Evolutionary conservation across 2,113 vertebrate species (phyloP).

Genomic region (Catharus bicknelli): DNA sequence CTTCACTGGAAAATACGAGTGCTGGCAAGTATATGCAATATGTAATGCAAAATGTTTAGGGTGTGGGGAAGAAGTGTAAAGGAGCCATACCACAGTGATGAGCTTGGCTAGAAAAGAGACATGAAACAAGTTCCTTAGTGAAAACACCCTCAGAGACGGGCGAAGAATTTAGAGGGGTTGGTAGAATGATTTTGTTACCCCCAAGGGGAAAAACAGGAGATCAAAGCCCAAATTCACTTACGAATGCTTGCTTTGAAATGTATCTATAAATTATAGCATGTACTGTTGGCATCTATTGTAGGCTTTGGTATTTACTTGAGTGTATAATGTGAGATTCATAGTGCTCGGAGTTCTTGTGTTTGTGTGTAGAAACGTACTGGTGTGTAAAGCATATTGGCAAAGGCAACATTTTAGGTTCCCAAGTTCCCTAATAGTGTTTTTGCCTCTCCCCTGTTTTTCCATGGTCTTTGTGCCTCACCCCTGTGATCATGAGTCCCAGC

Average conservation of each 20-base stretch:
- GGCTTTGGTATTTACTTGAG: constrained; percentile 51
- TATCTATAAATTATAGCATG: constrained; percentile 59
- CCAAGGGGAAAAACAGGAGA: constrained; percentile 58
- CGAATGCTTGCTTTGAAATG: constrained; percentile 64
- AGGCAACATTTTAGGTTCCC: neutral
- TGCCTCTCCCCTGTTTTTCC: neutral
- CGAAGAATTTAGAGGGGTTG: constrained; percentile 50
- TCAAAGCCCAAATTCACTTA: constrained; percentile 62
- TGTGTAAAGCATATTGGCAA: neutral
- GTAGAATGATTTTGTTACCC: constrained; percentile 62
- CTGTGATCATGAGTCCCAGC: neutral
- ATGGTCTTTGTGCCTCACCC: neutral
- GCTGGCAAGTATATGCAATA: constrained; percentile 58
- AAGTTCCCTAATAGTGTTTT: neutral
- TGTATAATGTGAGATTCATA: neutral
- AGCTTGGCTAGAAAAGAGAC: constrained; percentile 60
- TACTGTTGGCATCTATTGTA: constrained; percentile 57
- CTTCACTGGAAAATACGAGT: constrained; percentile 63
- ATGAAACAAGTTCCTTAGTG: constrained; percentile 46
- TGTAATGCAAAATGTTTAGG: constrained; percentile 64
- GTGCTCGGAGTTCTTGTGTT: neutral
- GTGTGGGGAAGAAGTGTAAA: constrained; percentile 58
- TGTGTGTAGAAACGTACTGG: neutral
- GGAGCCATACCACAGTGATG: constrained; percentile 65
- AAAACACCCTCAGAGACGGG: constrained; percentile 50